Evolutionary conservation across 2,113 vertebrate species (phyloP).

Genomic region (Saccopteryx bilineata): DNA sequence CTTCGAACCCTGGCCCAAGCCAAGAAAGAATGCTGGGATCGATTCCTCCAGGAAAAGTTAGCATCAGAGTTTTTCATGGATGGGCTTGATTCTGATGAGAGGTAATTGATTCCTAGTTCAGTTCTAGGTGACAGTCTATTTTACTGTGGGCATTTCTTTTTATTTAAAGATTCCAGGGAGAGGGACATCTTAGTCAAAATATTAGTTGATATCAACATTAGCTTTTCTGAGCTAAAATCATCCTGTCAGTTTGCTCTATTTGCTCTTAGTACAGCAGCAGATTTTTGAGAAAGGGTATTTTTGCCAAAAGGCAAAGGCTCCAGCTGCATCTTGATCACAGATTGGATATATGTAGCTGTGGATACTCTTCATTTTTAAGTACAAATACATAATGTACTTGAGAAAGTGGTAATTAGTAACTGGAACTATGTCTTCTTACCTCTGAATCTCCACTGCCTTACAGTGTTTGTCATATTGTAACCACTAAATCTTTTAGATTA

Average conservation of each 20-base stretch:
- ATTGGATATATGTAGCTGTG: not conserved
- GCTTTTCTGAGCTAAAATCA: slow-evolving; percentile 48
- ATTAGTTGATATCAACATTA: slow-evolving; percentile 18
- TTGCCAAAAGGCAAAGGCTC: slow-evolving; percentile 16
- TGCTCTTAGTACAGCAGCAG: slow-evolving; percentile 7
- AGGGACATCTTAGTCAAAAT: not conserved
- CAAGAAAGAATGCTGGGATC: slow-evolving; percentile 98
- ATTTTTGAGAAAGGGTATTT: slow-evolving; percentile 44
- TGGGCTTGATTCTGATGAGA: slow-evolving; percentile 92
- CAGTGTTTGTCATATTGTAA: slow-evolving; percentile 18
- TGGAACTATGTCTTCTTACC: not conserved
- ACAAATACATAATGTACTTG: not conserved
- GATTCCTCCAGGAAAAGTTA: slow-evolving; percentile 96
- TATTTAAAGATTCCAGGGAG: slow-evolving; percentile 19
- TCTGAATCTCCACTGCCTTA: not conserved
- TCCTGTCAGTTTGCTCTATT: not conserved
- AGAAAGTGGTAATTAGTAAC: slow-evolving; percentile 12
- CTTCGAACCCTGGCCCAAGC: slow-evolving; percentile 95
- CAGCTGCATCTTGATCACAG: slow-evolving; percentile 11
- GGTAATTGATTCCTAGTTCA: slow-evolving; percentile 86
- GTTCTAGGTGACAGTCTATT: not conserved
- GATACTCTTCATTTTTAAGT: slow-evolving; percentile 48
- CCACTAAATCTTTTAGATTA: too few relatives aligned
- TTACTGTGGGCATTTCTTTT: slow-evolving; percentile 23
- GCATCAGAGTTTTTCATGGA: slow-evolving; percentile 93